A percentile compares a stretch with the other conserved stretches of the same genome.
These are phyloP conservation scores for Pteropus alecto DNA, from an alignment of 2,113 vertebrate species.

Conservation along the genomic window DNA sequence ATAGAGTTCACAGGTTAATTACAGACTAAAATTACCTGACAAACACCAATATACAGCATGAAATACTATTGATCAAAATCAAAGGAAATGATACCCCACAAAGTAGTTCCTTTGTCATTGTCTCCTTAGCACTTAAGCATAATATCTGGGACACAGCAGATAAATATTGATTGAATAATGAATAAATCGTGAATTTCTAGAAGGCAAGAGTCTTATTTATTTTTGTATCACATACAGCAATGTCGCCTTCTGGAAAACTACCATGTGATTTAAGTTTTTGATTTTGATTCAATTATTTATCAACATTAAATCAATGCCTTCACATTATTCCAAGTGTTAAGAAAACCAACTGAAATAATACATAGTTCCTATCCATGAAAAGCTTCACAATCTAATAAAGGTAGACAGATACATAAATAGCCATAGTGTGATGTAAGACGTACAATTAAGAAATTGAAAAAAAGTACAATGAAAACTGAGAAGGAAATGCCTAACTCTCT, in stretches of 20 bases:
- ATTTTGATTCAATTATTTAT: conserved; percentile 27
- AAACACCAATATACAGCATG: background rate
- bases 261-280: background rate
- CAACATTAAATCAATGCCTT: conserved; percentile 31
- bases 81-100: background rate
- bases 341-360: conserved; percentile 39
- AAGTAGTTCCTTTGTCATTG: background rate
- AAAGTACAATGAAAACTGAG: background rate
- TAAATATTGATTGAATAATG: conserved; percentile 34
- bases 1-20: conserved; percentile 6
- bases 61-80: conserved; percentile 29
- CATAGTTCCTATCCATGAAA: background rate
- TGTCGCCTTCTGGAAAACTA: conserved; percentile 23
- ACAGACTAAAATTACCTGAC: background rate
- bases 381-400: background rate
- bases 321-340: conserved; percentile 30
- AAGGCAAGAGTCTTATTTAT: conserved; percentile 23
- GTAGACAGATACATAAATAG: background rate
- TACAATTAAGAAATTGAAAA: background rate
- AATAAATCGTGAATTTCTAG: conserved; percentile 23
- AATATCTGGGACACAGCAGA: background rate
- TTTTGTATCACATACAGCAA: conserved; percentile 15
- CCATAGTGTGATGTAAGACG: background rate
- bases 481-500: background rate
- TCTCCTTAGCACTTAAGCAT: background rate